phyloP scores from a whole-genome alignment of 2,113 vertebrate genomes.

The Hoplias malabaricus region DNA sequence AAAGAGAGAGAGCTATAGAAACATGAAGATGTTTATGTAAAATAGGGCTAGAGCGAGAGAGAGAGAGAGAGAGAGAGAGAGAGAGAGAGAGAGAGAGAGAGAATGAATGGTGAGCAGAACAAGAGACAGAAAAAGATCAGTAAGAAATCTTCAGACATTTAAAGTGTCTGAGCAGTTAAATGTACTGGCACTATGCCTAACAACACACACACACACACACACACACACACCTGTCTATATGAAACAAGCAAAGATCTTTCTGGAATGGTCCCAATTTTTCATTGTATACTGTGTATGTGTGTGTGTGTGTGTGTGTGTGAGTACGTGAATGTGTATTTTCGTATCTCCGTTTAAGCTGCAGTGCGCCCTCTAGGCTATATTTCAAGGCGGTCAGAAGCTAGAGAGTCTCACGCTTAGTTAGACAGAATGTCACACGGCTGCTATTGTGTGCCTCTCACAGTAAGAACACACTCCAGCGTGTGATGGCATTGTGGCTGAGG shows the following conservation, averaged over 20 bases:
- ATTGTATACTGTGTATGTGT: constrained; percentile 4
- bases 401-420: constrained; percentile 7
- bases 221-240: constrained; percentile 63
- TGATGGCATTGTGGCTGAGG: constrained; percentile 38
- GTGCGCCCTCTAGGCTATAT: neutral
- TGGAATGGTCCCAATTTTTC: neutral
- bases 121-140: neutral
- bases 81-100: constrained; percentile 10
- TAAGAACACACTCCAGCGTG: constrained; percentile 23
- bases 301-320: constrained; percentile 11
- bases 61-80: neutral
- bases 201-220: constrained; percentile 40
- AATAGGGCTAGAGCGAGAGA: neutral
- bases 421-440: constrained; percentile 5
- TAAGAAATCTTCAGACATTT: constrained; percentile 24
- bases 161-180: constrained; percentile 40
- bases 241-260: constrained; percentile 8
- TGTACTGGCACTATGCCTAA: constrained; percentile 21
- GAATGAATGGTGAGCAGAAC: too few relatives aligned
- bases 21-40: too few relatives aligned
- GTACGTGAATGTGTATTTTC: constrained; percentile 9
- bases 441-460: constrained; percentile 19
- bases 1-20: too few relatives aligned
- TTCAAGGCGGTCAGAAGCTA: neutral
- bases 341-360: neutral